phyloP scores from a whole-genome alignment of 1,140 invertebrate genomes.

The Mycetomoellerius zeteki region DNA sequence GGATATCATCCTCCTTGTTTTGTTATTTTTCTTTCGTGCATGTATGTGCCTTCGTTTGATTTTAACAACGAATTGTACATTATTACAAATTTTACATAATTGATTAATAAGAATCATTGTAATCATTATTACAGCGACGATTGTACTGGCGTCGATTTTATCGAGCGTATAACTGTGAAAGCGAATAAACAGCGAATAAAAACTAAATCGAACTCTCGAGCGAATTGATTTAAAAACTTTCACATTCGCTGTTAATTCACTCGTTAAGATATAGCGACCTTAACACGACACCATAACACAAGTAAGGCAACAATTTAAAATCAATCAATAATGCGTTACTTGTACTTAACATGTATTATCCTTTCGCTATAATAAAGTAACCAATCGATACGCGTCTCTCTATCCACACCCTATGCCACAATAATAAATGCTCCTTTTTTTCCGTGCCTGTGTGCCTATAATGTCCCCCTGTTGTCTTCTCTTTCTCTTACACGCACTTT shows the following conservation, averaged over 20 bases:
- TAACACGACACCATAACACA: conserved; percentile 12
- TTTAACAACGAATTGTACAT: conserved; percentile 69
- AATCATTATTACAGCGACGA: conserved; percentile 63
- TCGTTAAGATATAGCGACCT: not conserved
- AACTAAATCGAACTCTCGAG: not conserved
- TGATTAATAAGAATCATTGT: conserved; percentile 14
- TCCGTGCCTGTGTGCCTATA: conserved; percentile 34
- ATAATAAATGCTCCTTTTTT: conserved; percentile 66
- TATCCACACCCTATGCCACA: conserved; percentile 62
- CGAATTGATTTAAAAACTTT: not conserved
- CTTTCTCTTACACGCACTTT: not conserved
- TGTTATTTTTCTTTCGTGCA: conserved; percentile 1
- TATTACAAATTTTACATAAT: conserved; percentile 13
- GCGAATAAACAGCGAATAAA: not conserved
- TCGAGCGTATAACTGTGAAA: conserved; percentile 19
- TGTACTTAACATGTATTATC: conserved; percentile 61
- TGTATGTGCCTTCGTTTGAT: conserved; percentile 39
- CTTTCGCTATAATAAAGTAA: conserved; percentile 77
- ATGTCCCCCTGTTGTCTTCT: not conserved
- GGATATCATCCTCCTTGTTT: conserved; percentile 78
- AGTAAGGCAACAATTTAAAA: conserved; percentile 58
- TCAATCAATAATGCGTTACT: conserved; percentile 74
- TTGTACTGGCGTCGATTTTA: not conserved
- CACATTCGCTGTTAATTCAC: not conserved
- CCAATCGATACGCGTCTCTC: conserved; percentile 74